A percentile compares a stretch with the other conserved stretches of the same genome.
Conservation (phyloP, 2,888 invertebrate genomes). For the Scaptomyza reducta region DNA sequence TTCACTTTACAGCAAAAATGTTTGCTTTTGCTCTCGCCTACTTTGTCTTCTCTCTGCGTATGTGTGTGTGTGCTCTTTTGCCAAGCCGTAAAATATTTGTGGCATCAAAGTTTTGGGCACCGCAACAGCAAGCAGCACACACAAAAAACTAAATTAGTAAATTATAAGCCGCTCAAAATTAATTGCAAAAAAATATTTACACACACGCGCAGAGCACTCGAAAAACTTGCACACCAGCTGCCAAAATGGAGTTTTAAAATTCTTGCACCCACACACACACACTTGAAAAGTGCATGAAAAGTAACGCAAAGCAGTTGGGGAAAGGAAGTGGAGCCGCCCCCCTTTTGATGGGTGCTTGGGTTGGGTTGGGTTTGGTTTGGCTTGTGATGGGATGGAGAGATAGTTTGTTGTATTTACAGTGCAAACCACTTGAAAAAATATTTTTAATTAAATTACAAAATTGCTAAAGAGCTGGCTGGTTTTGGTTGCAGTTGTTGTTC, state of each 20-base stretch:
- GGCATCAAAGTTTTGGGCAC: slow-evolving; percentile 54
- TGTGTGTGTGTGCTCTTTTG: slow-evolving; percentile 32
- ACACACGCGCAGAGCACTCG: slow-evolving; percentile 66
- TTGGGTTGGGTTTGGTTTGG: background rate
- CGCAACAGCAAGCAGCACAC: slow-evolving; percentile 18
- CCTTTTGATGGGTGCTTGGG: slow-evolving; percentile 13
- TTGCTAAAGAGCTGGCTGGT: slow-evolving; percentile 74
- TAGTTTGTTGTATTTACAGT: slow-evolving; percentile 80
- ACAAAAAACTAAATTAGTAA: slow-evolving; percentile 77
- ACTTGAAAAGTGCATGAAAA: slow-evolving; percentile 54
- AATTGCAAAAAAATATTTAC: slow-evolving; percentile 81
- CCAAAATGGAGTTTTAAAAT: slow-evolving; percentile 77
- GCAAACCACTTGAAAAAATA: slow-evolving; percentile 80
- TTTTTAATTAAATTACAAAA: slow-evolving; percentile 80
- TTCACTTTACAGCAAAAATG: slow-evolving; percentile 30
- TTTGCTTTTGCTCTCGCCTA: slow-evolving; percentile 3
- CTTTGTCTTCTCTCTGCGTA: no score
- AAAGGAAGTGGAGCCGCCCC: slow-evolving; percentile 18
- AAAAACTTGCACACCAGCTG: slow-evolving; percentile 62
- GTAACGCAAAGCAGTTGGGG: slow-evolving; percentile 47
- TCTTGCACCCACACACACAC: slow-evolving; percentile 49
- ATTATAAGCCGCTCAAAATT: slow-evolving; percentile 80
- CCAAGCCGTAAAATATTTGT: slow-evolving; percentile 66
- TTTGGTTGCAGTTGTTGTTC: slow-evolving; percentile 23
- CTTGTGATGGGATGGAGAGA: slow-evolving; percentile 20